phyloP scores from a whole-genome alignment of 2,113 vertebrate species.

The Perognathus longimembris region DNA sequence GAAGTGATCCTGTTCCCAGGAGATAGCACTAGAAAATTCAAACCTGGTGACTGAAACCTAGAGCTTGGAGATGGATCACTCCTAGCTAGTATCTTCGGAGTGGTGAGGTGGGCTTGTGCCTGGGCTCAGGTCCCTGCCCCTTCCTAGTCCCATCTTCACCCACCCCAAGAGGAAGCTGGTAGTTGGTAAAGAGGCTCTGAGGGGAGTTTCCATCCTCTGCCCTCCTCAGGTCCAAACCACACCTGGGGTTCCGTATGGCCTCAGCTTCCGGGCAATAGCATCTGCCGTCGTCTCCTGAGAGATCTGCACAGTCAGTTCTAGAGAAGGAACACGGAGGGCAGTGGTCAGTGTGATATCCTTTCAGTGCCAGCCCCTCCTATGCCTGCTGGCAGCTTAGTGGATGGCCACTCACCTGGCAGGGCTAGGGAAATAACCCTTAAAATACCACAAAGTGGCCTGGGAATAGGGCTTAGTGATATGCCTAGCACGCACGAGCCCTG shows the following conservation, averaged over 20 bases:
- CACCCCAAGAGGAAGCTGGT: slow-evolving; percentile 46
- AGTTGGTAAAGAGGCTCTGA: not conserved
- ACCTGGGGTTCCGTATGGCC: slow-evolving; percentile 92
- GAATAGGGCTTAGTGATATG: too few relatives aligned
- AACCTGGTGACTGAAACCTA: not conserved
- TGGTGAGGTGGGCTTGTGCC: not conserved
- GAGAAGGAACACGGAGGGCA: not conserved
- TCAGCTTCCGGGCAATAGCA: slow-evolving; percentile 94
- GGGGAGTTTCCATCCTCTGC: slow-evolving; percentile 7
- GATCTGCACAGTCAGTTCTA: slow-evolving; percentile 94
- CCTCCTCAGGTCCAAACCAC: slow-evolving; percentile 36
- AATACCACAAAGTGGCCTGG: not conserved
- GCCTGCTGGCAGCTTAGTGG: not conserved
- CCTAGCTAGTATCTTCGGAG: not conserved
- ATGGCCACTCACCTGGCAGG: not conserved
- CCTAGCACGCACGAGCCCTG: too few relatives aligned
- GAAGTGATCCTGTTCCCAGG: not conserved
- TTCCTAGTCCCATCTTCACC: slow-evolving; percentile 40
- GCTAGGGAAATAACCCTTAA: slow-evolving; percentile 2
- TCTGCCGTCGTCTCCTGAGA: slow-evolving; percentile 95
- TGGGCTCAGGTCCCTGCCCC: not conserved
- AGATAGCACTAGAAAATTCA: not conserved
- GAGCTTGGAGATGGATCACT: not conserved
- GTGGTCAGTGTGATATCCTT: slow-evolving; percentile 3
- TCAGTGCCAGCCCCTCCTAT: not conserved